A percentile compares a stretch with the other conserved stretches of the same genome.
phyloP scores from a whole-genome alignment of 2,888 invertebrate species.

The Strigamia maritima region DNA sequence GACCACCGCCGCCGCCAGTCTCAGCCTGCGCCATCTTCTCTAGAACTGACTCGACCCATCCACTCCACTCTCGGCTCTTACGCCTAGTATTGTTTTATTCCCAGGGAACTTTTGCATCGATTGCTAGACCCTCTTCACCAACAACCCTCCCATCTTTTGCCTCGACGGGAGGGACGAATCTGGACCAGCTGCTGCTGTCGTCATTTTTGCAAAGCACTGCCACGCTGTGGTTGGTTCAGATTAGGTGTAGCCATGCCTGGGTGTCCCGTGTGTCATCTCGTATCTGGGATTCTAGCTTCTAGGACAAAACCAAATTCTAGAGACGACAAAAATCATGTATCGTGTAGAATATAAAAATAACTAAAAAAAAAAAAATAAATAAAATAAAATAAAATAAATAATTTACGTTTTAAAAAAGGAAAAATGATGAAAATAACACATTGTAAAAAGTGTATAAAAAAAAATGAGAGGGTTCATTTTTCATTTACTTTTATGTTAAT shows the following conservation, averaged over 20 bases:
- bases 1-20: not conserved
- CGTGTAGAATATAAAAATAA: not conserved
- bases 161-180: constrained; percentile 9
- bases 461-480: constrained; percentile 4
- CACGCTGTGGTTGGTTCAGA: constrained; percentile 39
- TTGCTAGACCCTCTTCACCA: not conserved
- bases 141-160: constrained; percentile 11
- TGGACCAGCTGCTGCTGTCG: constrained; percentile 35
- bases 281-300: constrained; percentile 11
- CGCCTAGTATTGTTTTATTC: constrained; percentile 18
- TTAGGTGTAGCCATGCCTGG: constrained; percentile 30
- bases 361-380: too few species aligned
- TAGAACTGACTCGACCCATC: not conserved
- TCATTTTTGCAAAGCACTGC: constrained; percentile 12
- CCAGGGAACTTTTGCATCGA: constrained; percentile 2
- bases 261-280: constrained; percentile 21
- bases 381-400: not conserved
- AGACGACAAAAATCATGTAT: not conserved
- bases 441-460: constrained; percentile 8
- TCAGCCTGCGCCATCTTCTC: constrained; percentile 11
- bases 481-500: not conserved
- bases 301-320: not conserved
- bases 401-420: not conserved
- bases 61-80: not conserved
- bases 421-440: not conserved